Conservation (phyloP, 2,888 invertebrate species). For the Suillia variegata region DNA sequence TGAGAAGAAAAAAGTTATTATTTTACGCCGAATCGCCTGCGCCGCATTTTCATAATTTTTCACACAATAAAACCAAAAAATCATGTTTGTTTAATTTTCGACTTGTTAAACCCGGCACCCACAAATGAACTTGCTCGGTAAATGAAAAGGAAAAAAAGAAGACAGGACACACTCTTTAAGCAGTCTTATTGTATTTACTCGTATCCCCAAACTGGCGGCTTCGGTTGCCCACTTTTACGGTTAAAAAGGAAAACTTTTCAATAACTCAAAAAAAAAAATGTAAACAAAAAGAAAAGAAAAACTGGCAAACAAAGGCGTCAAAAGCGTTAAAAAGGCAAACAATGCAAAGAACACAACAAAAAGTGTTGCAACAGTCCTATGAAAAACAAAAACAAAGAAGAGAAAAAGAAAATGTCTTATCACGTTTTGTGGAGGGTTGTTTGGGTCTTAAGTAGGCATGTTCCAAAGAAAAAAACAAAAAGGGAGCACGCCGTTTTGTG, state of each 20-base stretch:
- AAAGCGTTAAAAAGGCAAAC: neutral
- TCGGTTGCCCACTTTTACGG: slow-evolving; percentile 9
- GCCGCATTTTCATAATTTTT: neutral
- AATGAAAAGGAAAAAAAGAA: neutral
- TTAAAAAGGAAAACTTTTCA: neutral
- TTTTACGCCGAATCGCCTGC: no score
- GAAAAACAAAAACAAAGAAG: neutral
- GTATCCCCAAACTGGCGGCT: slow-evolving; percentile 2
- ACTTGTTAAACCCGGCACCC: neutral
- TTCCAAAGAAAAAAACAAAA: no score
- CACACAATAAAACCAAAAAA: no score
- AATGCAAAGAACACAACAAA: neutral
- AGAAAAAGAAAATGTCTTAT: neutral
- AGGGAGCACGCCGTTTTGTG: neutral
- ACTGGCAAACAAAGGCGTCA: neutral
- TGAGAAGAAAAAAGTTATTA: no score
- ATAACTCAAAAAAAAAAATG: neutral
- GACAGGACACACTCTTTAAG: neutral
- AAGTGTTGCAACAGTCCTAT: neutral
- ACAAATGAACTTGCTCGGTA: neutral
- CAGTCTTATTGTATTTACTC: neutral
- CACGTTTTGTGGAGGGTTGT: no score
- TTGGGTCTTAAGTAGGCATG: no score
- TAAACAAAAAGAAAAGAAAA: neutral
- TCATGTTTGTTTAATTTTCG: neutral